phyloP scores from a whole-genome alignment of 2,113 vertebrate genomes.

The Vimba vimba region DNA sequence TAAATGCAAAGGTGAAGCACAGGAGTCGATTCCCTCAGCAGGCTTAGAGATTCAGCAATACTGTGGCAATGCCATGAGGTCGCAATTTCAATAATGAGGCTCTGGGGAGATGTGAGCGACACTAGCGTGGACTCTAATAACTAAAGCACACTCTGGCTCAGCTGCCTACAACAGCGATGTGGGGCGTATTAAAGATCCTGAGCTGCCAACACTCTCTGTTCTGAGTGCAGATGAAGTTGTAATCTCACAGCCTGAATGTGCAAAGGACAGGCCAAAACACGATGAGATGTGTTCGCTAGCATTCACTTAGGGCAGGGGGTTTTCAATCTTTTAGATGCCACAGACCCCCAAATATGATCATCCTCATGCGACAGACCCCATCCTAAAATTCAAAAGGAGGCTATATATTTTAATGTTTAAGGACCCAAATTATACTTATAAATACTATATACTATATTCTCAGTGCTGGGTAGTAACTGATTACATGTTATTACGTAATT shows the following conservation, averaged over 20 bases:
- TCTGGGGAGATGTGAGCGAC: conserved; percentile 24
- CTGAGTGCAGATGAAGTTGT: conserved; percentile 34
- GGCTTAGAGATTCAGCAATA: conserved; percentile 8
- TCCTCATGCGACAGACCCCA: too few relatives aligned
- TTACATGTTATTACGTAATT: too few relatives aligned
- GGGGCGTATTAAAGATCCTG: not conserved
- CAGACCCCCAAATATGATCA: too few relatives aligned
- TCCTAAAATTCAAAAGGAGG: too few relatives aligned
- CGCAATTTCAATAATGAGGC: conserved; percentile 16
- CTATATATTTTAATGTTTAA: too few relatives aligned
- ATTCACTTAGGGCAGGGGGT: not conserved
- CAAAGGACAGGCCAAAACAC: not conserved
- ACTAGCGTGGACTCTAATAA: conserved; percentile 21
- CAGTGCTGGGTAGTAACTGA: too few relatives aligned
- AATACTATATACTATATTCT: too few relatives aligned
- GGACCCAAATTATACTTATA: too few relatives aligned
- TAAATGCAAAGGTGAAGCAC: not conserved
- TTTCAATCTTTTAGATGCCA: too few relatives aligned
- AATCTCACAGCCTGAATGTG: conserved; percentile 1
- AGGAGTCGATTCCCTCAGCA: not conserved
- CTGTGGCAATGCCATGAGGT: not conserved
- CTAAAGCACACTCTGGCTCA: conserved; percentile 10
- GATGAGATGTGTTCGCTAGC: not conserved
- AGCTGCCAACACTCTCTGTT: conserved; percentile 24
- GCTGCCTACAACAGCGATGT: not conserved